Conservation (phyloP, 2,888 invertebrate species). For the Plemyria rubiginata region DNA sequence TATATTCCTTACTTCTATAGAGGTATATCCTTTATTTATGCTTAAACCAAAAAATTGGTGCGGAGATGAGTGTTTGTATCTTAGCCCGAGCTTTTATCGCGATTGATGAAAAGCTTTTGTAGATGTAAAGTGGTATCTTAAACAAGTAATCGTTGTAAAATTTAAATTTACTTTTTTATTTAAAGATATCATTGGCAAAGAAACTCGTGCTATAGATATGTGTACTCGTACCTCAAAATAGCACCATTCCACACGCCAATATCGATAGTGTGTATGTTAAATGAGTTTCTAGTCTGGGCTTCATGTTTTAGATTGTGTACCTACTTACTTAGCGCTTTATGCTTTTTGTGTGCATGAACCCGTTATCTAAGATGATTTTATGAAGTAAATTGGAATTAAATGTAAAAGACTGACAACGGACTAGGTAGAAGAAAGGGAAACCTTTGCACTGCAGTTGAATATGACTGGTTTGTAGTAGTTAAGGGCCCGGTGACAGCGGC, state of each 20-base stretch:
- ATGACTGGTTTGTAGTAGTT: background rate
- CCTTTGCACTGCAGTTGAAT: background rate
- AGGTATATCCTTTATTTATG: too few species aligned
- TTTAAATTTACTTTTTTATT: too few species aligned
- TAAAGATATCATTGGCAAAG: background rate
- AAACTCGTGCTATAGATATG: background rate
- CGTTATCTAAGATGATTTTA: background rate
- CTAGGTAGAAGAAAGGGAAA: background rate
- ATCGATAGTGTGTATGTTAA: background rate
- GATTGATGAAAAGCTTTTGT: background rate
- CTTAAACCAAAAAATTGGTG: background rate
- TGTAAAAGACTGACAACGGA: background rate
- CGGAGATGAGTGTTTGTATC: background rate
- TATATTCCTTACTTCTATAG: background rate
- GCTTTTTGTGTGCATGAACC: conserved; percentile 7
- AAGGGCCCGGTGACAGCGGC: too few species aligned
- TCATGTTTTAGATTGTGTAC: background rate
- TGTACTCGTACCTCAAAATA: too few species aligned
- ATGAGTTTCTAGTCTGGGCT: background rate
- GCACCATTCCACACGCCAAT: background rate
- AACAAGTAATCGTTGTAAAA: too few species aligned
- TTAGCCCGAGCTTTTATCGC: background rate
- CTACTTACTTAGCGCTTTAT: background rate
- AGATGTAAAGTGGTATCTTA: too few species aligned
- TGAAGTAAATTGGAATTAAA: background rate